Base-by-base conservation (phyloP, 2,113 vertebrate genomes). In the Leucosticte australis region DNA sequence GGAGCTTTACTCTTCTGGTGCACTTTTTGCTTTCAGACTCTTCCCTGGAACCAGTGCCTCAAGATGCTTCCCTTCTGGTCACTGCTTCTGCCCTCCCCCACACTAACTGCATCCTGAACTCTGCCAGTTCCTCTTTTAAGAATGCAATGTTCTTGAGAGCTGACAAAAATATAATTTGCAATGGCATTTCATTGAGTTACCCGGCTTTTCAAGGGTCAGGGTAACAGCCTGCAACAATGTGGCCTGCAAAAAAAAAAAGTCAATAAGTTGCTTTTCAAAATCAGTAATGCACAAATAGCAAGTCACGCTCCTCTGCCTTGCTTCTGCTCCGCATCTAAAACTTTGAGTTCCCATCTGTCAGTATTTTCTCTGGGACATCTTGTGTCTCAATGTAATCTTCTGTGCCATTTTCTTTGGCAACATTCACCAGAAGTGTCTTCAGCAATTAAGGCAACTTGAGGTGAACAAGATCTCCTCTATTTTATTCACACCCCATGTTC, bases 71-170 rank as follows among this genome's bases (percentile, higher is more conserved):
- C 64, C 59, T 92, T 91, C 84, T 94, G 93, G 87, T 80, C 79
- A 33, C n/a, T 78, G 47, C 52, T 79, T 50, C 83, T 91, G 14
- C 65, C 64, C 83, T 84, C 88, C 89, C 63, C 69, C 77, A 52
- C 53, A 11, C 15, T 56, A 62, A 80, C 67, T 59, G 75, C 50
- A 17, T 3, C 15, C 46, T 80, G 87, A 74, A 78, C 47, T 60
- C 81, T 75, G 73, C 89, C 91, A 92, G 92, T 30, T 95, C 92
- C 83, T 60, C 17, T 81, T 94, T 82, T 89, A 91, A 94, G 95
- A 94, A 94, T 75, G 69, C 37, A 64, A 28, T 92, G 92, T 94
- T 89, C 92, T 64, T 82, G 80, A 56, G 87, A 91, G 49, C 60
- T 2, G 37, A 84, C 89, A 95, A 89, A 95, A 89, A 83, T 44